Conservation (phyloP, 2,797 vertebrate genomes). For the Notolabrus celidotus region DNA sequence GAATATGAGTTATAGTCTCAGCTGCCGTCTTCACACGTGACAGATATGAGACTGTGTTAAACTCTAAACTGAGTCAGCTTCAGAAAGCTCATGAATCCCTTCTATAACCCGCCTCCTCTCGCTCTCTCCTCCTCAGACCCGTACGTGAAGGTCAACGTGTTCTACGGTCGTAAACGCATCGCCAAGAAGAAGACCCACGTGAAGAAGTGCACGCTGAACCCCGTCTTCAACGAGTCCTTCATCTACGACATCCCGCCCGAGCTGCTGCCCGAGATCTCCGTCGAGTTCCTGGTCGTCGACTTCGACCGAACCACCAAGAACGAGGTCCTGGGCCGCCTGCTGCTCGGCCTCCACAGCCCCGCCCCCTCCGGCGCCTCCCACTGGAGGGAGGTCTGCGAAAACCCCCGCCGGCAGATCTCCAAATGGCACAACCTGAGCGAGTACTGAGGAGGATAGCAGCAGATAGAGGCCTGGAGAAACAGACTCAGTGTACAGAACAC, state of each 20-base stretch:
- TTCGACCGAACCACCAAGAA: slow-evolving; percentile 98
- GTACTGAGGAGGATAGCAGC: slow-evolving; percentile 79
- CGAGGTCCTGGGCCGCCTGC: slow-evolving; percentile 92
- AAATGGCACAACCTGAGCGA: slow-evolving; percentile 96
- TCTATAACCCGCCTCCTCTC: background rate
- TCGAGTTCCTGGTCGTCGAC: slow-evolving; percentile 96
- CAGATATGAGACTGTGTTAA: too few relatives aligned
- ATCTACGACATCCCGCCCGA: slow-evolving; percentile 94
- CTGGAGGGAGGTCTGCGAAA: slow-evolving; percentile 94
- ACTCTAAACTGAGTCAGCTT: too few relatives aligned
- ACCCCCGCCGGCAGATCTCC: slow-evolving; percentile 90
- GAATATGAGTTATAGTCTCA: too few relatives aligned
- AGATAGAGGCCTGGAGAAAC: slow-evolving; percentile 27
- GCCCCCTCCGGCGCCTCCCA: slow-evolving; percentile 87
- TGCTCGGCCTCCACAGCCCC: slow-evolving; percentile 91
- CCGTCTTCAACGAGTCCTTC: slow-evolving; percentile 97
- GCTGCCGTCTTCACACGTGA: too few relatives aligned
- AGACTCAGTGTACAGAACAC: slow-evolving; percentile 63
- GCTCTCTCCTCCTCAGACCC: slow-evolving; percentile 85
- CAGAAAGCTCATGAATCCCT: too few relatives aligned
- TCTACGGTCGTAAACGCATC: slow-evolving; percentile 94
- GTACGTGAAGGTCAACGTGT: slow-evolving; percentile 97
- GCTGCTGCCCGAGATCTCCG: slow-evolving; percentile 92
- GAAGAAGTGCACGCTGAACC: slow-evolving; percentile 97
- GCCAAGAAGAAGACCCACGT: slow-evolving; percentile 99